phyloP scores from a whole-genome alignment of 2,888 invertebrate species.

The Creontiades dilutus region DNA sequence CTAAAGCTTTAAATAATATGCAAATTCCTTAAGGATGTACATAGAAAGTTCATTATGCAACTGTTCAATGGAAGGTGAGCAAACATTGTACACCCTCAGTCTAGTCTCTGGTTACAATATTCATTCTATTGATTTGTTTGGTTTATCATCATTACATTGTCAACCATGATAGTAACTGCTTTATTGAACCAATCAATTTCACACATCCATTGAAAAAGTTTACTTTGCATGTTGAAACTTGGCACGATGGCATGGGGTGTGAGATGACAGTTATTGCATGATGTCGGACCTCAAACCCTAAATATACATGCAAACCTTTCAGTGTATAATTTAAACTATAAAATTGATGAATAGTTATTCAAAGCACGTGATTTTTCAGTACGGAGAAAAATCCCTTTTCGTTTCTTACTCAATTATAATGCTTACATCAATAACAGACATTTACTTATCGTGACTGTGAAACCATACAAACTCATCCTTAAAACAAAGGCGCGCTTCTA shows the following conservation, averaged over 20 bases:
- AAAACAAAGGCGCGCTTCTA: background rate
- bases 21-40: too few relatives aligned
- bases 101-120: slow-evolving; percentile 15
- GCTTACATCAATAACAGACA: background rate
- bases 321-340: background rate
- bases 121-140: background rate
- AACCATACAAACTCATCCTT: too few relatives aligned
- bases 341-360: background rate
- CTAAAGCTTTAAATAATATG: too few relatives aligned
- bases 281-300: background rate
- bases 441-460: background rate
- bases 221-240: background rate
- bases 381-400: background rate
- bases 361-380: background rate
- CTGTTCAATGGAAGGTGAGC: too few relatives aligned
- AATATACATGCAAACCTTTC: background rate
- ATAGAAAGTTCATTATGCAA: too few relatives aligned
- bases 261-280: background rate
- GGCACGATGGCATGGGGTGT: slow-evolving; percentile 2
- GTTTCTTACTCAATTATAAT: background rate
- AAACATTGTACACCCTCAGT: too few relatives aligned
- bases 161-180: background rate
- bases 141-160: background rate
- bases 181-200: background rate
- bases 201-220: background rate